Conservation (phyloP, 2,113 vertebrate genomes). For the Mesitornis unicolor region DNA sequence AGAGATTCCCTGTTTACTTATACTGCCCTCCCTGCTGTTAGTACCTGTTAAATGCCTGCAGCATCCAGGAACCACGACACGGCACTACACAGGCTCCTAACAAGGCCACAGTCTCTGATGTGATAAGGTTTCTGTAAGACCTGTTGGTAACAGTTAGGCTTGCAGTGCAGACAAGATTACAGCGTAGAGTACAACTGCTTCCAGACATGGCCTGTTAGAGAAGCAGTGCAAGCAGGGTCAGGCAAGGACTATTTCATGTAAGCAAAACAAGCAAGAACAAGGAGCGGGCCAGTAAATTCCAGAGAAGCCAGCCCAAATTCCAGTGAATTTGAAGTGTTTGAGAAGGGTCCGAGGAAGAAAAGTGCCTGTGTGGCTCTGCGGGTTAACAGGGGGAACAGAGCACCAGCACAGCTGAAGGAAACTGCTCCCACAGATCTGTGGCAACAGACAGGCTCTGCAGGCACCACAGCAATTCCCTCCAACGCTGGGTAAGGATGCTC, state of each 20-base stretch:
- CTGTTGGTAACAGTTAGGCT: background rate
- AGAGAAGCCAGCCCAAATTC: background rate
- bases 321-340: background rate
- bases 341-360: background rate
- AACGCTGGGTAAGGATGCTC: accelerated
- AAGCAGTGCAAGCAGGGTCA: background rate
- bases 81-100: background rate
- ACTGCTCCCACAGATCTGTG: background rate
- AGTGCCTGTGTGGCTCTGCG: background rate
- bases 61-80: background rate
- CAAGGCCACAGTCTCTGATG: background rate
- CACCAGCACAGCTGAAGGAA: background rate
- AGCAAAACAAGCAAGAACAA: background rate
- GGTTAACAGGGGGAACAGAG: background rate
- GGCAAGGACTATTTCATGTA: background rate
- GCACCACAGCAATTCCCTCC: background rate
- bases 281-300: background rate
- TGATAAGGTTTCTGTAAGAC: background rate
- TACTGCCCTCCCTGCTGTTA: background rate
- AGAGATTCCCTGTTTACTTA: background rate
- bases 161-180: background rate
- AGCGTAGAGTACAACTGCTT: conserved; percentile 1
- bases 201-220: conserved; percentile 12
- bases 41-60: background rate
- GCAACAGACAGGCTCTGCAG: background rate